Evolutionary conservation across 2,797 vertebrate species (phyloP), one percentile per base, ranked within the genome.

Genomic region (Momotus momota): DNA sequence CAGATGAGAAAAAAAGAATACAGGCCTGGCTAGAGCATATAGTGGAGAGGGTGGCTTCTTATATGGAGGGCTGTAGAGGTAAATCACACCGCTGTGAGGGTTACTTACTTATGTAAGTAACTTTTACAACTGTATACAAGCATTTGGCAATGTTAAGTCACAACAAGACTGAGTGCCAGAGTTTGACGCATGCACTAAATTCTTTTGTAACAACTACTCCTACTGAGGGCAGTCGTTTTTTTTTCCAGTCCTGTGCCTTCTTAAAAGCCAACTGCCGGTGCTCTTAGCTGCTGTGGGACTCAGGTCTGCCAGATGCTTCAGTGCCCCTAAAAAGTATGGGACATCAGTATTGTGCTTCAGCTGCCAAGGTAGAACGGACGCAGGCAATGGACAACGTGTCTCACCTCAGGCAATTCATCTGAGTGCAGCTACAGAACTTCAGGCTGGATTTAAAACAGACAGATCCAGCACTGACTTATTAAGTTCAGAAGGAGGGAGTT

Each of bases 261-360:
- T 57, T 75, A 33, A 8, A 5, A 22, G 25, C 17, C 58, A 57
- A 7, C 18, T 79, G 62, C 29, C n/a, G 61, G 58, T 70, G 46
- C 38, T 69, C 16, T 58, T 33, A 75, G 55, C 54, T 84, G 78
- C 66, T 75, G 45, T 11, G 25, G 41, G 27, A 74, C 1, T 1
- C 9, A 9, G 35, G 40, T 89, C 49, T 60, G 31, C 18, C 4
- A 79, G 54, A 84, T 71, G 52, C 15, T 60, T 10, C n/a, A 22
- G n/a, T 16, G 49, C 27, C 33, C 45, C 26, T 49, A 2, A 46
- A 27, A 9, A 12, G 6, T 12, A 41, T 0, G 0, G 58, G 49
- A 29, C 23, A 17, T 51, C 64, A n/a, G 13, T 11, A 7, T 1
- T 33, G 46, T 45, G 40, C 82, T 85, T 45, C 78, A 79, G 43